These are phyloP conservation scores for Lagria hirta DNA, from an alignment of 2,888 invertebrate genomes.

Conservation along the genomic window DNA sequence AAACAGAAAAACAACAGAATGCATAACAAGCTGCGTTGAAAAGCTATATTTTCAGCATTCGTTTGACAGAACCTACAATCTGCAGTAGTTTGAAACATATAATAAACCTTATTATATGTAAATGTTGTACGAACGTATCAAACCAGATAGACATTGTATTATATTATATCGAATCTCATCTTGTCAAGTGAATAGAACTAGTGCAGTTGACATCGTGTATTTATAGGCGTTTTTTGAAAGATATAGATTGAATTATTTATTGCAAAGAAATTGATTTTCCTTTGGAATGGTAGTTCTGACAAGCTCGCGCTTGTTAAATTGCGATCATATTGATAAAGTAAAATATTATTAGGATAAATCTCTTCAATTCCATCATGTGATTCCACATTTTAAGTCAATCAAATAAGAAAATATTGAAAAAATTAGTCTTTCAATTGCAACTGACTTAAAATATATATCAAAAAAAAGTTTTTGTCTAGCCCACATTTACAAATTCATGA, in stretches of 20 bases:
- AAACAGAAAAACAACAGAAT: constrained; percentile 27
- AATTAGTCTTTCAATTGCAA: too few relatives aligned
- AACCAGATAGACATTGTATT: constrained; percentile 28
- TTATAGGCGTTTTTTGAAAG: constrained; percentile 41
- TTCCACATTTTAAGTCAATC: too few relatives aligned
- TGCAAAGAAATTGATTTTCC: constrained; percentile 42
- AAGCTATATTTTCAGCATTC: constrained; percentile 25
- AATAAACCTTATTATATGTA: constrained; percentile 29
- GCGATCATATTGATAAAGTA: too few relatives aligned
- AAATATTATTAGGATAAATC: too few relatives aligned
- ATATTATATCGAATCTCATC: constrained; percentile 40
- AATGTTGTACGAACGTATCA: constrained; percentile 25
- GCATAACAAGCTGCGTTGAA: constrained; percentile 27
- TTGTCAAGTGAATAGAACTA: constrained; percentile 42
- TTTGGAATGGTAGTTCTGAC: constrained; percentile 16
- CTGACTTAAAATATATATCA: too few relatives aligned
- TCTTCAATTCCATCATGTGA: too few relatives aligned
- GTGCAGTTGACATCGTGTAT: constrained; percentile 42
- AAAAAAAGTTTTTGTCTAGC: too few relatives aligned
- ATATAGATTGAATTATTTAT: constrained; percentile 39
- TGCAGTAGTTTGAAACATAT: constrained; percentile 31
- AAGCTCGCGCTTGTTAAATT: too few relatives aligned
- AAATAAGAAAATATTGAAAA: too few relatives aligned
- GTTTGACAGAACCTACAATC: constrained; percentile 27
- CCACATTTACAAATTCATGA: too few relatives aligned